A percentile compares a stretch with the other conserved stretches of the same genome.
phyloP scores from a whole-genome alignment of 30 jellyfish, hydroid and myxozoan species.

The Turritopsis rubra region DNA sequence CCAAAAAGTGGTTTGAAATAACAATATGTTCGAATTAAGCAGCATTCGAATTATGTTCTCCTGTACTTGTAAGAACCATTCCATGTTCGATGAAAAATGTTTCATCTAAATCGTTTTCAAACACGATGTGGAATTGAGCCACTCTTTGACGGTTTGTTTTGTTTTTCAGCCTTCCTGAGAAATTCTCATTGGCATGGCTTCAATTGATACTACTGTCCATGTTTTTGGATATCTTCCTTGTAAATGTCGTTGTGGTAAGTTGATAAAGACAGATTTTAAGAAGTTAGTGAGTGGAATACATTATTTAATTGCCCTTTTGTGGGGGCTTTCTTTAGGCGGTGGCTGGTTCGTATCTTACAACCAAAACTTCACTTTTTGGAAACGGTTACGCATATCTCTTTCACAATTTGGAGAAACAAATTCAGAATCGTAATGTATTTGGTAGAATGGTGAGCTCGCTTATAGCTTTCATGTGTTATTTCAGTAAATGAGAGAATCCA shows the following conservation, averaged over 20 bases:
- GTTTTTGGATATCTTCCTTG: constrained; percentile 1
- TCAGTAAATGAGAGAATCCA: not conserved
- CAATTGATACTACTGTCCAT: not conserved
- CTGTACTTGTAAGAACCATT: no score
- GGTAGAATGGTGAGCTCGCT: not conserved
- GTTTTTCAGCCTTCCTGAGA: not conserved
- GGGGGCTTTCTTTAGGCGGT: not conserved
- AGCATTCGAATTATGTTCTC: no score
- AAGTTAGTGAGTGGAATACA: not conserved
- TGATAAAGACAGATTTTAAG: not conserved
- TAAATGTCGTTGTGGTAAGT: constrained; percentile 1
- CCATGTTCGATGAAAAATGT: no score
- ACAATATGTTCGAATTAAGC: no score
- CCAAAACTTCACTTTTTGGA: not conserved
- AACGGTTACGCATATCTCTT: not conserved
- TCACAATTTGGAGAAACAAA: not conserved
- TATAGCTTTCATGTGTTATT: not conserved
- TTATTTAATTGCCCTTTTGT: not conserved
- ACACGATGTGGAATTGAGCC: no score
- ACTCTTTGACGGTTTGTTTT: not conserved
- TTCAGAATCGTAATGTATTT: not conserved
- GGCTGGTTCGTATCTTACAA: not conserved
- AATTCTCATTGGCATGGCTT: not conserved
- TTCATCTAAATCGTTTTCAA: no score
- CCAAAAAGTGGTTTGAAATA: no score